These are phyloP conservation scores for Philereme transversata DNA, from an alignment of 2,888 invertebrate species.

Conservation along the genomic window DNA sequence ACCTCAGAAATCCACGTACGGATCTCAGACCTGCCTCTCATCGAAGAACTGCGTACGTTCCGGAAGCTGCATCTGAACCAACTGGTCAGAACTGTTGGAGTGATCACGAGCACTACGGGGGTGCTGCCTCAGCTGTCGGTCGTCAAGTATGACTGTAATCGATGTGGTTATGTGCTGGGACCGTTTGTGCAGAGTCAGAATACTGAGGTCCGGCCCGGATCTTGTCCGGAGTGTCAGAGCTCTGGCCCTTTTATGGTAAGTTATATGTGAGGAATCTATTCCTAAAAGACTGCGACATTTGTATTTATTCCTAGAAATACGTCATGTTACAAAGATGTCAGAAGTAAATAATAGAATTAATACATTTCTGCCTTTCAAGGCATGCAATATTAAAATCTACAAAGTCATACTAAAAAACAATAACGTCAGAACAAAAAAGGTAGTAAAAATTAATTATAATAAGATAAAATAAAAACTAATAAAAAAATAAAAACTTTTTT, in stretches of 20 bases:
- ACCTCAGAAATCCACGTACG: conserved; percentile 97
- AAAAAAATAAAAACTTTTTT: no score
- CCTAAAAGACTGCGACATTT: no score
- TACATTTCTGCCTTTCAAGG: no score
- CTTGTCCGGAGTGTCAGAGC: conserved; percentile 99
- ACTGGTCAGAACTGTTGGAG: conserved; percentile 93
- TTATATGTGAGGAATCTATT: no score
- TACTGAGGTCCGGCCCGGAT: conserved; percentile 96
- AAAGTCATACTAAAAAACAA: no score
- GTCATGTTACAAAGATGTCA: no score
- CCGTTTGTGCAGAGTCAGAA: conserved; percentile 98
- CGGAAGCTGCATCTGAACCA: conserved; percentile 96
- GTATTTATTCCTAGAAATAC: no score
- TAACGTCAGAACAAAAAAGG: no score
- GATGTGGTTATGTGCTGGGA: conserved; percentile 97
- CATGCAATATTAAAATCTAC: no score
- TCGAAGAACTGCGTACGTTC: conserved; percentile 97
- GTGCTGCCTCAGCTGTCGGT: conserved; percentile 97
- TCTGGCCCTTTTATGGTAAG: conserved; percentile 95
- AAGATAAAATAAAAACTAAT: no score
- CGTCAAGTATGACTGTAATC: conserved; percentile 98
- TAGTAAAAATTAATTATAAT: no score
- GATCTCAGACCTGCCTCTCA: conserved; percentile 96
- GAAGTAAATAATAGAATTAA: no score
- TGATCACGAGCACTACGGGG: conserved; percentile 97